Evolutionary conservation across 2,888 invertebrate species (phyloP).

Genomic region (Rotaria socialis): DNA sequence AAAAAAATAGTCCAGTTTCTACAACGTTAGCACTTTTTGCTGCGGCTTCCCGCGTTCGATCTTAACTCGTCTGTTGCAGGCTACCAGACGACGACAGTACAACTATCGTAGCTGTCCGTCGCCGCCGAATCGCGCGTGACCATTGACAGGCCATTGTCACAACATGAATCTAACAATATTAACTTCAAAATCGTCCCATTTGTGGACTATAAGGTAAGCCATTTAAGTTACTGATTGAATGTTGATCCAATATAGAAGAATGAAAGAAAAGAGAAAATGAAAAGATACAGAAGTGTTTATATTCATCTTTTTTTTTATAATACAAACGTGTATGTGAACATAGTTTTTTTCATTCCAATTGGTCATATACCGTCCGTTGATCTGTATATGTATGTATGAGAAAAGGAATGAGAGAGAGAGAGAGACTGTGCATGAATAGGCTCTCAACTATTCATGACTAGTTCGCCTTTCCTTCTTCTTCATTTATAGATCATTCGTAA

Average conservation of each 20-base stretch:
- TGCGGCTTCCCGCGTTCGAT: neutral
- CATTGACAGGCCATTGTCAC: neutral
- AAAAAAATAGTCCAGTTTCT: conserved; percentile 29
- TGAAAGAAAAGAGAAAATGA: neutral
- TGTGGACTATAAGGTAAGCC: neutral
- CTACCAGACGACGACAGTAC: neutral
- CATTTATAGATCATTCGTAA: conserved; percentile 23
- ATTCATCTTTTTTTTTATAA: neutral
- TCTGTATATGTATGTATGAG: neutral
- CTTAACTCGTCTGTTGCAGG: neutral
- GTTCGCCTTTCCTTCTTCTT: conserved; percentile 6
- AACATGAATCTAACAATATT: neutral
- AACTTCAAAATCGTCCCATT: neutral
- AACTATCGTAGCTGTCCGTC: neutral
- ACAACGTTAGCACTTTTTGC: conserved; percentile 3
- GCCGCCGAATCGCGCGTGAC: conserved; percentile 16
- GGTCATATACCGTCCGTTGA: neutral
- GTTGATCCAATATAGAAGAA: neutral
- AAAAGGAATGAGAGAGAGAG: neutral
- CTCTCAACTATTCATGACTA: neutral
- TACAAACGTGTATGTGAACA: neutral
- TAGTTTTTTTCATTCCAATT: neutral
- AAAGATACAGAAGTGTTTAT: neutral
- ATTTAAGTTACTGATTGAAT: neutral
- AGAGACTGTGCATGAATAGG: neutral